phyloP scores from a whole-genome alignment of 2,113 vertebrate genomes.

The Epinephelus lanceolatus region DNA sequence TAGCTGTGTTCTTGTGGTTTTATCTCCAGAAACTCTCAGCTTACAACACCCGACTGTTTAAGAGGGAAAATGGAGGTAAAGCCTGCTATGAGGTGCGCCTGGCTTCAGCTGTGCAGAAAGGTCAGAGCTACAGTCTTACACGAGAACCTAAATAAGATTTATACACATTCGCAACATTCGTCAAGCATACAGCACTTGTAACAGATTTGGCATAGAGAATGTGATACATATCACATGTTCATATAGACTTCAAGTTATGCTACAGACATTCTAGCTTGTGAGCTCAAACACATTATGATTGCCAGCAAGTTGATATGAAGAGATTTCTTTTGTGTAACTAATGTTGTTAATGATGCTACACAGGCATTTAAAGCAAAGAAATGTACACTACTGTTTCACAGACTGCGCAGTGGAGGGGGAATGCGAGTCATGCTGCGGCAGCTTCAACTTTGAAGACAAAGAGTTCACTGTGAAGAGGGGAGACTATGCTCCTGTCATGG shows the following conservation, averaged over 20 bases:
- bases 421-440: slow-evolving; percentile 80
- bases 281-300: not conserved
- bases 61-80: slow-evolving; percentile 81
- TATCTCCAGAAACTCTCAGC: slow-evolving; percentile 89
- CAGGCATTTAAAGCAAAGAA: not conserved
- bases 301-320: not conserved
- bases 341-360: not conserved
- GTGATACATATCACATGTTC: not conserved
- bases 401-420: slow-evolving; percentile 85
- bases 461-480: slow-evolving; percentile 89
- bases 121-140: slow-evolving; percentile 76
- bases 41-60: slow-evolving; percentile 94
- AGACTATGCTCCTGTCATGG: slow-evolving; percentile 90
- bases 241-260: not conserved
- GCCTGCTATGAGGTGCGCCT: slow-evolving; percentile 90
- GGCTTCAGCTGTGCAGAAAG: slow-evolving; percentile 89
- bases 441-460: slow-evolving; percentile 86
- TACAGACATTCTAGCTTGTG: not conserved
- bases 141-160: not conserved
- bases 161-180: not conserved
- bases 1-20: slow-evolving; percentile 13
- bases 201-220: not conserved
- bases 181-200: not conserved
- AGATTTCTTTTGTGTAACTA: not conserved
- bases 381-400: slow-evolving; percentile 46